phyloP scores from a whole-genome alignment of 2,888 invertebrate genomes.

The Coenonympha arcania region DNA sequence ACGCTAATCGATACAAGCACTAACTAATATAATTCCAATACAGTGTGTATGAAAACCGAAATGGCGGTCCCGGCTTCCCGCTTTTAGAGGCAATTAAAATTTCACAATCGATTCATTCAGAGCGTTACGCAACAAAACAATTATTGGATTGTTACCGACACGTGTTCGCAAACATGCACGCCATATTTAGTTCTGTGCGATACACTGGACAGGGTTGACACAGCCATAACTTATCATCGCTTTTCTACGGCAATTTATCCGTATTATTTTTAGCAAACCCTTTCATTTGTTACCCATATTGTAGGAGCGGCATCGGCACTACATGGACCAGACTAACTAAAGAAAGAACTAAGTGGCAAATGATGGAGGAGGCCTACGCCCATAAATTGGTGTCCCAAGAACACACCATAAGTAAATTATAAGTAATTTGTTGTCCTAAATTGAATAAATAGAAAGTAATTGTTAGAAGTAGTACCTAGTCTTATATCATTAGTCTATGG shows the following conservation, averaged over 20 bases:
- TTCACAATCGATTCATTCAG: background rate
- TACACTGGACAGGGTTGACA: background rate
- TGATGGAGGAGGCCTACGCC: too few species aligned
- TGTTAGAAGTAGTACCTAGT: too few species aligned
- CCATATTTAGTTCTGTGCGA: background rate
- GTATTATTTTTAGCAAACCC: too few species aligned
- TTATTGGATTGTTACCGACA: conserved; percentile 19
- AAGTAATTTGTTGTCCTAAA: too few species aligned
- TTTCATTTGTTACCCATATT: too few species aligned
- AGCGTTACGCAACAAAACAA: conserved; percentile 13
- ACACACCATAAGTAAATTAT: too few species aligned
- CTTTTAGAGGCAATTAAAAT: conserved; percentile 9
- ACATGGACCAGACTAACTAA: too few species aligned
- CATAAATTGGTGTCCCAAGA: too few species aligned
- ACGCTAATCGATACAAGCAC: background rate
- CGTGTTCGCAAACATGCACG: conserved; percentile 8
- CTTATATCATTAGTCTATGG: too few species aligned
- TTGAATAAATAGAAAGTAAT: too few species aligned
- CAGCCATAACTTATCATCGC: background rate
- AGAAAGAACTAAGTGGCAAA: too few species aligned
- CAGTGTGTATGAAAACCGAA: background rate
- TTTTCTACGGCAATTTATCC: background rate
- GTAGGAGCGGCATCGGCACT: too few species aligned
- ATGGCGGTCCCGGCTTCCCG: background rate
- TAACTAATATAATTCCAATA: background rate